Percentiles rank a stretch among this genome's conserved stretches.
Evolutionary conservation across 2,797 vertebrate genomes (phyloP).

Genomic region (Phrynocephalus forsythii): DNA sequence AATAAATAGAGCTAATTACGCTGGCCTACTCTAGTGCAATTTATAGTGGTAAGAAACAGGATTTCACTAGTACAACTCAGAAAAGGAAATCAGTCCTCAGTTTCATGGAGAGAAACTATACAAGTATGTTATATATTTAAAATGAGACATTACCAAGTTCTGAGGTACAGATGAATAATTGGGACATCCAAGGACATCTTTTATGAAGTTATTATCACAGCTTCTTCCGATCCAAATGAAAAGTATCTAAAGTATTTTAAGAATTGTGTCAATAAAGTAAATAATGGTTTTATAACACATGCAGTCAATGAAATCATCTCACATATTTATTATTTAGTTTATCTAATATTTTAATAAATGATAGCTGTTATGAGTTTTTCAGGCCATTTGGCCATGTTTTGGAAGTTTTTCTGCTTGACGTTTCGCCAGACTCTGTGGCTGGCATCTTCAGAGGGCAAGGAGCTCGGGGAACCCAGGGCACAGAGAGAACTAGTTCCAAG

Average conservation of each 20-base stretch:
- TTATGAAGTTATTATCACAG: slow-evolving; percentile 88
- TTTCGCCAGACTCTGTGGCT: no score
- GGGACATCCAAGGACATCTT: slow-evolving; percentile 90
- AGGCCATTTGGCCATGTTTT: no score
- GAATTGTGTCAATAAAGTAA: slow-evolving; percentile 47
- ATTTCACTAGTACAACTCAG: not conserved
- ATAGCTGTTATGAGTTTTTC: no score
- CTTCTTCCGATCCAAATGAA: slow-evolving; percentile 93
- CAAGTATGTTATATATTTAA: slow-evolving; percentile 28
- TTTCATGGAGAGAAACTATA: slow-evolving; percentile 21
- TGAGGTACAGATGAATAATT: slow-evolving; percentile 88
- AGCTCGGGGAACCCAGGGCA: no score
- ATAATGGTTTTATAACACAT: not conserved
- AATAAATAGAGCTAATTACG: no score
- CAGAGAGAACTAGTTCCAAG: no score
- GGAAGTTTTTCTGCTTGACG: no score
- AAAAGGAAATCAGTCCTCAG: not conserved
- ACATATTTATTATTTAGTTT: no score
- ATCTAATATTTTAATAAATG: not conserved
- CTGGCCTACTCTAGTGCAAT: no score
- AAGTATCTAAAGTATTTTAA: slow-evolving; percentile 81
- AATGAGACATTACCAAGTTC: slow-evolving; percentile 86
- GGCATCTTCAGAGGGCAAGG: no score
- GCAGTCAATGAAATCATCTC: not conserved
- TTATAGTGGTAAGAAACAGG: no score